Conservation (phyloP, 2,113 vertebrate species). For the Chelonoidis abingdonii region DNA sequence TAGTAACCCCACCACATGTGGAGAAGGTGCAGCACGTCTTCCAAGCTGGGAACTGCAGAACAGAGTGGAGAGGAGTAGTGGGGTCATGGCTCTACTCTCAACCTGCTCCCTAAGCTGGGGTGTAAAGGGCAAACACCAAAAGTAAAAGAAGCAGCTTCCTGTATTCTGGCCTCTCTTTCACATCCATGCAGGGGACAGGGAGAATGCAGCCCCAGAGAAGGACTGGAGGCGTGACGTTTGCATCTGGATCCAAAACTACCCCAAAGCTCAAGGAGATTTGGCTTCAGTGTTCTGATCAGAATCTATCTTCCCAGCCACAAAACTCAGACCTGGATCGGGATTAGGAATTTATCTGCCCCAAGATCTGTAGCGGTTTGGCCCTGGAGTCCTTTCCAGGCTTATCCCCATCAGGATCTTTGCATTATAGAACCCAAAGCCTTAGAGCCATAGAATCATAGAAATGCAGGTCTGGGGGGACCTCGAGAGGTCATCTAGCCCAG, state of each 20-base stretch:
- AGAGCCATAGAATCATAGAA: too few species aligned
- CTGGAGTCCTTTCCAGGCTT: neutral
- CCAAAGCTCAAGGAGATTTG: neutral
- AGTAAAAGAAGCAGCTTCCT: neutral
- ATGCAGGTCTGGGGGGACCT: too few species aligned
- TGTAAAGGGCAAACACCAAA: neutral
- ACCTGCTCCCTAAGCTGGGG: neutral
- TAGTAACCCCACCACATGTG: neutral
- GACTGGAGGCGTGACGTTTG: neutral
- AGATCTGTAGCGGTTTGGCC: neutral
- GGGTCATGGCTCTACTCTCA: neutral
- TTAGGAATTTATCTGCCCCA: neutral
- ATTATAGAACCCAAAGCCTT: neutral
- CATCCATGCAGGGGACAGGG: neutral
- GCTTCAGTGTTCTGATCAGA: neutral
- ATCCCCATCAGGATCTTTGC: neutral
- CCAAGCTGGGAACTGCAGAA: neutral
- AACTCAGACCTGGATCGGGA: neutral
- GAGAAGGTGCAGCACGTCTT: fast-evolving
- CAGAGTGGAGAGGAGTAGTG: neutral
- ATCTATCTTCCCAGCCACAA: neutral
- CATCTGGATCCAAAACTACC: neutral
- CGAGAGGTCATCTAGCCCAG: too few species aligned
- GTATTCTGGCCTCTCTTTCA: neutral
- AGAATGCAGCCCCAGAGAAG: neutral